Conservation (phyloP, 1,140 invertebrate species). For the Musca domestica region DNA sequence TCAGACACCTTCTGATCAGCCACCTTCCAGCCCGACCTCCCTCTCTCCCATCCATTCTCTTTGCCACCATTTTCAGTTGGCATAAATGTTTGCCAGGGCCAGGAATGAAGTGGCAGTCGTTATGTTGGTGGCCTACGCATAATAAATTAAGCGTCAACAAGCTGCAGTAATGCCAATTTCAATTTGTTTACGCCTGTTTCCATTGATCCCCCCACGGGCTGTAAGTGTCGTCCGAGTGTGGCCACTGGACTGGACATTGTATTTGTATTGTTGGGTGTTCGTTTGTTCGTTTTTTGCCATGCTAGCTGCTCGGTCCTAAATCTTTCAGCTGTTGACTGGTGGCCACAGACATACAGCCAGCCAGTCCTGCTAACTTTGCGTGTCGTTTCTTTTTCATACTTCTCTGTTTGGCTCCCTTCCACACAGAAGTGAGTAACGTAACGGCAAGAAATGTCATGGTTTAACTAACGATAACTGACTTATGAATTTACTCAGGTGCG, state of each 20-base stretch:
- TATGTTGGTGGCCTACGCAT: constrained; percentile 16
- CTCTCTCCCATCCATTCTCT: too few species aligned
- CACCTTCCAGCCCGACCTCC: too few species aligned
- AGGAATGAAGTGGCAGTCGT: too few species aligned
- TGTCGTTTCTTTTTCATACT: too few species aligned
- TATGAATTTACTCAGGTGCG: constrained; percentile 22
- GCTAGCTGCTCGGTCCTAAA: background rate
- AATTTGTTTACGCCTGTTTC: constrained; percentile 22
- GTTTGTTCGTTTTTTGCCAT: background rate
- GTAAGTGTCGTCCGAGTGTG: too few species aligned
- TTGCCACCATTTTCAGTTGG: too few species aligned
- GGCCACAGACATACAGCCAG: too few species aligned
- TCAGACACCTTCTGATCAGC: too few species aligned
- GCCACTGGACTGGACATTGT: too few species aligned
- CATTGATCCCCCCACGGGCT: background rate
- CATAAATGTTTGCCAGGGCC: too few species aligned
- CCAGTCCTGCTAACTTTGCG: too few species aligned
- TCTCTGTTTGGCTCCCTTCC: background rate
- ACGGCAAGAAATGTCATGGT: constrained; percentile 13
- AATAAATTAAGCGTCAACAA: constrained; percentile 22
- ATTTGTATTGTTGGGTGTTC: too few species aligned
- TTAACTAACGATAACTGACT: constrained; percentile 22
- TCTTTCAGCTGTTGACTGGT: background rate
- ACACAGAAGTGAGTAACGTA: constrained; percentile 12
- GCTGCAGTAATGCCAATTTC: constrained; percentile 22